Evolutionary conservation across 2,113 vertebrate species (phyloP), one percentile per base, ranked within the genome.

Genomic region (Colistium nudipinnis): DNA sequence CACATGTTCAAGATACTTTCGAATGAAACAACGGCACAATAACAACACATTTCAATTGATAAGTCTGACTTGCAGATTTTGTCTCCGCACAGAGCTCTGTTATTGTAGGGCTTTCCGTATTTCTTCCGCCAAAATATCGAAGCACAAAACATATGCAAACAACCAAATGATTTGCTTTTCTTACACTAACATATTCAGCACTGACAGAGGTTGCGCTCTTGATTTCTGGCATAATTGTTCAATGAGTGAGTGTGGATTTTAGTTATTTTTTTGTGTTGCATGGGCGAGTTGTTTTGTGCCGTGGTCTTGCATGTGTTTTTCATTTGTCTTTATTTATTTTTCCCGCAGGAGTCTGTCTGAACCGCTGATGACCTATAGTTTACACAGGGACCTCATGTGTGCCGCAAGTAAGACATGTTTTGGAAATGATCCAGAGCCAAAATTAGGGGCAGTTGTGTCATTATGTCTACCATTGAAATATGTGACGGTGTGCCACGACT

Each of bases 311-410:
- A 11, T 25, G 51, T 38, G 13, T 82, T 63, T 79, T 75, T 71
- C 14, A 1, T 25, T 14, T 77, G 16, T 77, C 19, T 78, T 38
- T 80, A 14, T 85, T 66, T 57, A 2, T 74, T 84, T 64, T 53
- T 2, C 72, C 60, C 27, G 8, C 87, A 92, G 97, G 94, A 99
- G 95, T 88, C 94, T 99, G 57, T 94, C 94, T 69, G 97, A 99
- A 85, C 97, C 97, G 1, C 87, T 99, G 80, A 98, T 98, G 97
- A 99, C 97, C 3, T 97, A 97, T 88, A 91, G 85, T 77, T 93
- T 98, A 33, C 96, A 99, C 90, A 93, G 94, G 88, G 94, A 98
- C 75, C 91, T 99, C 80, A 93, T 98, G 80, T 94, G 91, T 67
- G 96, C 97, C 89, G 96, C 96, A 91, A 98, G 97, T 99, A 96